These are phyloP conservation scores for Syndactyla subalaris DNA, from an alignment of 2,797 vertebrate genomes.

Conservation along the genomic window DNA sequence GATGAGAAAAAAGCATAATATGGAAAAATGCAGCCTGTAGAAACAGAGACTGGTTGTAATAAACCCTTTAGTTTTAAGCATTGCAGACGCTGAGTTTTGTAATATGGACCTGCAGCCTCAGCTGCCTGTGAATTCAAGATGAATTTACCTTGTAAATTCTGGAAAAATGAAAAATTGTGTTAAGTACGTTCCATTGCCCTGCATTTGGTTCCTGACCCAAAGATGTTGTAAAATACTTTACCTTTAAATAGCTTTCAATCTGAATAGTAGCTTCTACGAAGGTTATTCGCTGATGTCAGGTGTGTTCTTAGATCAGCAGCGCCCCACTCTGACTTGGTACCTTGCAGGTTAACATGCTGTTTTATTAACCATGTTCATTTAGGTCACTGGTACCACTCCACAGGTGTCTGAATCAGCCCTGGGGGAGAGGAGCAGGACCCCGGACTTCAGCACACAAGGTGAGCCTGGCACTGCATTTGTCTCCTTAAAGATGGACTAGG, in stretches of 20 bases:
- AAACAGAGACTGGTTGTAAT: neutral
- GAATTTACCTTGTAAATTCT: neutral
- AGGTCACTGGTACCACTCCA: constrained; percentile 79
- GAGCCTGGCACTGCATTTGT: neutral
- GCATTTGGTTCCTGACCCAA: neutral
- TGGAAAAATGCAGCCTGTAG: neutral
- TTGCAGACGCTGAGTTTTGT: neutral
- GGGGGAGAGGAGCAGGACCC: constrained; percentile 81
- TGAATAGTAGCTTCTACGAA: neutral
- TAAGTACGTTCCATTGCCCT: neutral
- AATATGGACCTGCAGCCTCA: neutral
- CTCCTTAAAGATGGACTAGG: neutral
- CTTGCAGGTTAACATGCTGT: neutral
- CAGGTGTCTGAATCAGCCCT: constrained; percentile 83
- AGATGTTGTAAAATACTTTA: neutral
- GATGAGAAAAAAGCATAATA: neutral
- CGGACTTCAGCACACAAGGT: constrained; percentile 90
- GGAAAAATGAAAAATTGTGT: neutral
- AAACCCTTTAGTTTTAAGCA: neutral
- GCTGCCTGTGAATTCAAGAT: neutral
- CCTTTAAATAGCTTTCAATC: neutral
- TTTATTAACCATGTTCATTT: neutral
- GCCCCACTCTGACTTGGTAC: neutral
- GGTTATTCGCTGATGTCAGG: neutral
- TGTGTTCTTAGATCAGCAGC: neutral